Evolutionary conservation across 2,113 vertebrate genomes (phyloP), one percentile per base, ranked within the genome.

Genomic region (Engystomops pustulosus): DNA sequence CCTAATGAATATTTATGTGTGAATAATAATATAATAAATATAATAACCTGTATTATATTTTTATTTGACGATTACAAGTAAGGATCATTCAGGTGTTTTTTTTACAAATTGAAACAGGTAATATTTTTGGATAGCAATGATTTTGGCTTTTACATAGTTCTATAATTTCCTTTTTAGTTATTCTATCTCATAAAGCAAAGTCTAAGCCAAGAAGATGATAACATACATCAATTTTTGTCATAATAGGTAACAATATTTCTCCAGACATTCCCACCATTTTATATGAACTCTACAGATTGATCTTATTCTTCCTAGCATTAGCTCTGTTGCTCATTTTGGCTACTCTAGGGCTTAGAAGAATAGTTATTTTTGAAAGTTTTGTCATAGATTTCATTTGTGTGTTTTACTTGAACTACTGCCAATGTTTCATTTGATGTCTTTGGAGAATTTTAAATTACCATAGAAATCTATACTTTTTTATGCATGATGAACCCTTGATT

Each of bases 401-500:
- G 38, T 60, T 67, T 65, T 65, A 47, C 38, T 65, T 79, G 55
- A 62, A 79, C 36, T 67, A 17, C 77, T 79, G 77, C 77, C 77
- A 79, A 79, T 20, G 77, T 79, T 79, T 78, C 51, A 74, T 14
- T 78, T 79, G 32, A 32, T 32, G 55, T 67, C 58, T 79, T 47
- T 18, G 3, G 77, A 79, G 77, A 65, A 34, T 67, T 65, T 67
- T 32, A 67, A 79, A 79, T 79, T 79, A 65, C 77, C 58, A 47
- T 67, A 65, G 41, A 65, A 79, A 65, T 65, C 36, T 79, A 79
- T 65, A 67, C 38, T 79, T 79, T 27, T 79, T 79, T 79, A 79
- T 79, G 77, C 77, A 79, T 79, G 77, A 79, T 44, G n/a, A 79
- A 79, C 36, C 41, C 20, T 79, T 78, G 58, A 79, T 79, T 79